These are phyloP conservation scores for Plotosus lineatus DNA, from an alignment of 2,113 vertebrate genomes.

Conservation along the genomic window DNA sequence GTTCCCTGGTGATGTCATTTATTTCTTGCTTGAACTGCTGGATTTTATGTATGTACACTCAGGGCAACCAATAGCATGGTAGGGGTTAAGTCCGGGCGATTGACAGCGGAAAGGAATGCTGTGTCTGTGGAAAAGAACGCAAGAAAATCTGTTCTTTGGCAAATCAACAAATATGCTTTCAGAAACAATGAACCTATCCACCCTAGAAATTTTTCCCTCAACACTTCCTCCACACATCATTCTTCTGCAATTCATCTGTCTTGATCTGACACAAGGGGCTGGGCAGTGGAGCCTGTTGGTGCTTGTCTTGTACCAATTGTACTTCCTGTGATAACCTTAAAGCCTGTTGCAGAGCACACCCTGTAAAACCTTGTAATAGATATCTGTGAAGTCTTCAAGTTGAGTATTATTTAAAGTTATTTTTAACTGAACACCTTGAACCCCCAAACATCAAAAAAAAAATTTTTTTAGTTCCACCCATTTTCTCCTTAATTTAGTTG, in stretches of 20 bases:
- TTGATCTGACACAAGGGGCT: constrained; percentile 8
- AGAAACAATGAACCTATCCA: not conserved
- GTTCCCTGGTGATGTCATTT: constrained; percentile 41
- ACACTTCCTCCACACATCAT: not conserved
- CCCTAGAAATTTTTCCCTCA: not conserved
- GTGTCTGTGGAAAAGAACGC: not conserved
- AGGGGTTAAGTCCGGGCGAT: not conserved
- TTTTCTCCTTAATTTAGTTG: too few species aligned
- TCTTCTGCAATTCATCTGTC: not conserved
- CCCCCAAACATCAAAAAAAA: not conserved
- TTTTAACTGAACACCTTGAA: constrained; percentile 9
- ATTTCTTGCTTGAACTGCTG: constrained; percentile 31
- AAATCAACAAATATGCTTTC: not conserved
- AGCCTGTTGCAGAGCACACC: not conserved
- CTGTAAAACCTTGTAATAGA: not conserved
- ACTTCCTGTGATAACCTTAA: not conserved
- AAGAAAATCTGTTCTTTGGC: not conserved
- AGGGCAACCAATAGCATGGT: not conserved
- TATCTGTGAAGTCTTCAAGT: not conserved
- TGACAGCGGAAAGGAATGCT: not conserved
- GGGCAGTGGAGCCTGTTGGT: constrained; percentile 37
- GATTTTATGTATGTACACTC: constrained; percentile 64
- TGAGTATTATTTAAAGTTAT: constrained; percentile 1
- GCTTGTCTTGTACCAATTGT: constrained; percentile 28
- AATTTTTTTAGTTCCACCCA: too few species aligned